Conservation (phyloP, 2,797 vertebrate genomes). For the Decapterus maruadsi region DNA sequence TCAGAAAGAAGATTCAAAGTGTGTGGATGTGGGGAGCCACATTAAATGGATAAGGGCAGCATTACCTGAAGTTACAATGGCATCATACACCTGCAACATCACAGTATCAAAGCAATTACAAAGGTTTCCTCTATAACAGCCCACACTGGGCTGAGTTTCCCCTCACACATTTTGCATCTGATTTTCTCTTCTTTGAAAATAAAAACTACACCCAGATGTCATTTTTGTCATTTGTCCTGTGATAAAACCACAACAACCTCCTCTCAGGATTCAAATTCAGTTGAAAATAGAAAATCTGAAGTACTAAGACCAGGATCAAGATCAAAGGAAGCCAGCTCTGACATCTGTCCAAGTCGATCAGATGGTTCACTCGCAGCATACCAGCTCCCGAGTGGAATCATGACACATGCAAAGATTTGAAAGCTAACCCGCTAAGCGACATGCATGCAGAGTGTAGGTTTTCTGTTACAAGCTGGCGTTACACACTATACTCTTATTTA, state of each 20-base stretch:
- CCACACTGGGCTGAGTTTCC: slow-evolving; percentile 31
- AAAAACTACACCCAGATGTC: slow-evolving; percentile 14
- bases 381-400: slow-evolving; percentile 66
- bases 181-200: not conserved
- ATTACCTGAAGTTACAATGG: slow-evolving; percentile 45
- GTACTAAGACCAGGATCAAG: slow-evolving; percentile 34
- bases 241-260: slow-evolving; percentile 1
- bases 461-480: slow-evolving; percentile 74
- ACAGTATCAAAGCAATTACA: slow-evolving; percentile 65
- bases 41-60: slow-evolving; percentile 25
- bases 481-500: slow-evolving; percentile 71
- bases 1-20: slow-evolving; percentile 48
- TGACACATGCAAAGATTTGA: slow-evolving; percentile 78
- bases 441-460: slow-evolving; percentile 72
- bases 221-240: not conserved
- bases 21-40: slow-evolving; percentile 35
- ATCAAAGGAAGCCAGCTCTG: slow-evolving; percentile 49
- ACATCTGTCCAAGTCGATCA: slow-evolving; percentile 67
- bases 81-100: slow-evolving; percentile 54
- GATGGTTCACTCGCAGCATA: slow-evolving; percentile 49
- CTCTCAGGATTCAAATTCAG: slow-evolving; percentile 14
- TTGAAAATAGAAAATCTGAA: slow-evolving; percentile 38
- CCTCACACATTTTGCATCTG: slow-evolving; percentile 5
- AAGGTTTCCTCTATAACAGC: slow-evolving; percentile 49
- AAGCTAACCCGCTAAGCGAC: slow-evolving; percentile 73